Percentiles rank a stretch among this genome's conserved stretches.
These are phyloP conservation scores for Rhombomys opimus DNA, from an alignment of 2,113 vertebrate species.

Conservation along the genomic window DNA sequence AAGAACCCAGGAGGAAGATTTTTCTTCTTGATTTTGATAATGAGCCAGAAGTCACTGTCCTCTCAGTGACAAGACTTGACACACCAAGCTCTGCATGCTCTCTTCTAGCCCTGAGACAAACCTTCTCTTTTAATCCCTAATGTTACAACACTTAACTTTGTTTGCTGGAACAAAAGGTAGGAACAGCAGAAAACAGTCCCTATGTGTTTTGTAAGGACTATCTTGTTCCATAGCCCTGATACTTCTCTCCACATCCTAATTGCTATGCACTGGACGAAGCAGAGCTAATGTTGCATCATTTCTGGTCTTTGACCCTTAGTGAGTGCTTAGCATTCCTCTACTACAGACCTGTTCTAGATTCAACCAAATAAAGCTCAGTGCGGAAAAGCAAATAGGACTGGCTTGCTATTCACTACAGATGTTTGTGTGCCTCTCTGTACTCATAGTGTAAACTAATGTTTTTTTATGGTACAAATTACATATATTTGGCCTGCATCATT, in stretches of 20 bases:
- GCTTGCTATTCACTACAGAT: background rate
- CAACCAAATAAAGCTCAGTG: slow-evolving; percentile 13
- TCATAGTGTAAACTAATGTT: background rate
- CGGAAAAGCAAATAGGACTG: slow-evolving; percentile 35
- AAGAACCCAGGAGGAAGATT: background rate
- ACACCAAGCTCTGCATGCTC: background rate
- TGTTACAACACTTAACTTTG: background rate
- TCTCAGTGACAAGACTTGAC: background rate
- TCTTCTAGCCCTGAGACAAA: background rate
- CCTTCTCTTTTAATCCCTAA: background rate
- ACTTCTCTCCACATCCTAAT: background rate
- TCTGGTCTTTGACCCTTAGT: slow-evolving; percentile 37
- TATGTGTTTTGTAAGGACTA: slow-evolving; percentile 7
- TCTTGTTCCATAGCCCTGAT: slow-evolving; percentile 17
- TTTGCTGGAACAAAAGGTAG: background rate
- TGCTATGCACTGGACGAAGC: background rate
- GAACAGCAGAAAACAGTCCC: background rate
- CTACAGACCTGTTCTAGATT: background rate
- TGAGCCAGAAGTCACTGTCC: background rate
- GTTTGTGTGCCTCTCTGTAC: background rate
- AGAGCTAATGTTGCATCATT: background rate
- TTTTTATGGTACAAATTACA: background rate
- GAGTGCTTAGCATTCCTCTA: slow-evolving; percentile 50
- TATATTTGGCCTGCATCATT: slow-evolving; percentile 52
- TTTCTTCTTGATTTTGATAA: slow-evolving; percentile 7